Evolutionary conservation across 2,888 invertebrate species (phyloP).

Genomic region (Drosophila maculinotata): DNA sequence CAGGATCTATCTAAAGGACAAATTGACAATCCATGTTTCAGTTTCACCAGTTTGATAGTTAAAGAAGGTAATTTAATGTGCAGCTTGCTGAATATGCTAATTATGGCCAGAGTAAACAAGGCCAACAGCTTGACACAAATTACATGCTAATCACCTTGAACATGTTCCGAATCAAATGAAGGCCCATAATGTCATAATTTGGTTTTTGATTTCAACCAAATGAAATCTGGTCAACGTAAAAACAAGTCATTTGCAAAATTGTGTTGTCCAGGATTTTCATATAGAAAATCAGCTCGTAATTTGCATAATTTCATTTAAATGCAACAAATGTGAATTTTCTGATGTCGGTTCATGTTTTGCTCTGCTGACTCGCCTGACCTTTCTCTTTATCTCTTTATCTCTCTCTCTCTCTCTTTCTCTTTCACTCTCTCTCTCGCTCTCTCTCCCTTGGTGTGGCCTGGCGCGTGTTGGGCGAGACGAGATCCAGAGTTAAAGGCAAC

Average conservation of each 20-base stretch:
- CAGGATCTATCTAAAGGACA: no score
- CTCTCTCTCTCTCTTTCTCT: neutral
- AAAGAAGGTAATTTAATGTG: neutral
- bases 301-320: constrained; percentile 47
- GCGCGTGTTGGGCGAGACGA: neutral
- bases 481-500: constrained; percentile 21
- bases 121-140: constrained; percentile 30
- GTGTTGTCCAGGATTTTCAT: constrained; percentile 12
- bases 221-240: constrained; percentile 16
- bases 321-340: constrained; percentile 34
- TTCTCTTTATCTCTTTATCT: neutral
- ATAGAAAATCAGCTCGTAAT: constrained; percentile 31
- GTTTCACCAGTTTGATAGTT: neutral
- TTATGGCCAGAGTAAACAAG: constrained; percentile 12
- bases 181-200: constrained; percentile 9
- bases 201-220: constrained; percentile 6
- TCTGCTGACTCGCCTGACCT: constrained; percentile 18
- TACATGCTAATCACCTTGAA: constrained; percentile 35
- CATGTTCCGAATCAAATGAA: constrained; percentile 18
- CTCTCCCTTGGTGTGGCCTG: no score
- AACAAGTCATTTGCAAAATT: constrained; percentile 42
- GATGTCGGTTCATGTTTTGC: constrained; percentile 20
- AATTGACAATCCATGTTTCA: neutral
- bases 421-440: neutral
- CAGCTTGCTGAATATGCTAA: constrained; percentile 17